Evolutionary conservation across 2,113 vertebrate genomes (phyloP).

Genomic region (Poicephalus meyeri): DNA sequence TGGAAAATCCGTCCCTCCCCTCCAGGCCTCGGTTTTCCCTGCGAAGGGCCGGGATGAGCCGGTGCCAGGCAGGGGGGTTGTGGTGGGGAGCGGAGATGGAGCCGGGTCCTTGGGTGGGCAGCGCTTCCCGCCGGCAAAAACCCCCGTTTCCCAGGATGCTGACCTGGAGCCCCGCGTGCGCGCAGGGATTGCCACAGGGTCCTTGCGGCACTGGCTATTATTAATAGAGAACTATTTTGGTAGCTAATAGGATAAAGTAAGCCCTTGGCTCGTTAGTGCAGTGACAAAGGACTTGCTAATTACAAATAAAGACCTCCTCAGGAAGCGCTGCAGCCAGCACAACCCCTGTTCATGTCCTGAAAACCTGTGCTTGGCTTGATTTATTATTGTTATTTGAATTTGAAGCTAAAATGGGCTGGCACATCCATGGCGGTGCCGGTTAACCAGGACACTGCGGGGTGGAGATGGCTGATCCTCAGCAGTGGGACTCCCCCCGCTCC

Average conservation of each 20-base stretch:
- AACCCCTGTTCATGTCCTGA: not conserved
- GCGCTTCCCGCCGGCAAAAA: not conserved
- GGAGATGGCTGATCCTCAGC: not conserved
- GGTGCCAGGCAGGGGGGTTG: not conserved
- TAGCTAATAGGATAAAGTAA: conserved; percentile 22
- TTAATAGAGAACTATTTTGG: conserved; percentile 44
- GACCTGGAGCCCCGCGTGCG: not conserved
- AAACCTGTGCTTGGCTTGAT: not conserved
- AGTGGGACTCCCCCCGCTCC: not conserved
- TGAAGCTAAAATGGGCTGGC: not conserved
- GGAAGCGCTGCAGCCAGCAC: not conserved
- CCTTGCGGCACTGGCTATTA: not conserved
- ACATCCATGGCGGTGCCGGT: not conserved
- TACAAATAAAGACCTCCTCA: conserved; percentile 28
- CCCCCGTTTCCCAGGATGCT: not conserved
- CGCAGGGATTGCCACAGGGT: not conserved
- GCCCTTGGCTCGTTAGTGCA: not conserved
- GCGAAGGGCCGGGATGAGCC: not conserved
- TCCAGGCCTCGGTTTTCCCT: not conserved
- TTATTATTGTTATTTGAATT: not conserved
- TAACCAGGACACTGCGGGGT: not conserved
- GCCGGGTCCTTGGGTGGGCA: not conserved
- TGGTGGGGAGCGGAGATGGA: not conserved
- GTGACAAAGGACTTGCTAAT: conserved; percentile 47
- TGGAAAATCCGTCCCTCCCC: conserved; percentile 14